Conservation (phyloP, 2,888 invertebrate species). For the Trichopoda pennipes region DNA sequence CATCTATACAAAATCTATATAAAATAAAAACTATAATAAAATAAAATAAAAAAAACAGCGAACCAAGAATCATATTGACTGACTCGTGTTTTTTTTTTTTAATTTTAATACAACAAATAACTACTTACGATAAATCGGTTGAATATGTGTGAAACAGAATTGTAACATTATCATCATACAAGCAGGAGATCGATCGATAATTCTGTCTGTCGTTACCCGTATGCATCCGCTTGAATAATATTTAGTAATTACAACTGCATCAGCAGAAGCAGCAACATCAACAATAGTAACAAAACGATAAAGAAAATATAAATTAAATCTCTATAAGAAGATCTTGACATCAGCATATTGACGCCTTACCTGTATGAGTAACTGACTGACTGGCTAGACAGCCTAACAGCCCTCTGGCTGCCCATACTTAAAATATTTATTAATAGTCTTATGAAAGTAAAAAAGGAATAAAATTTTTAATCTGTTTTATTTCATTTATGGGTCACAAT, state of each 20-base stretch:
- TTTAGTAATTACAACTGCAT: constrained; percentile 35
- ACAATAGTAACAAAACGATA: constrained; percentile 22
- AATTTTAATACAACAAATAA: constrained; percentile 12
- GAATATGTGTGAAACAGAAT: constrained; percentile 57
- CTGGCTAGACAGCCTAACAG: constrained; percentile 32
- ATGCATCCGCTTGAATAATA: constrained; percentile 43
- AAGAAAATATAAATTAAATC: constrained; percentile 56
- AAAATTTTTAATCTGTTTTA: not conserved
- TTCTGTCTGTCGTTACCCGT: constrained; percentile 26
- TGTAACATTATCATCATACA: constrained; percentile 50
- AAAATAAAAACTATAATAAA: constrained; percentile 34
- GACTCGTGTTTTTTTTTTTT: constrained; percentile 29
- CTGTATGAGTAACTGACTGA: constrained; percentile 38
- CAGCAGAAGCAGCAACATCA: constrained; percentile 23
- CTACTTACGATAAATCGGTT: constrained; percentile 37
- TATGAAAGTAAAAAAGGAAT: constrained; percentile 8
- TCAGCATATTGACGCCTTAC: constrained; percentile 63
- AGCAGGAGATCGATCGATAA: constrained; percentile 41
- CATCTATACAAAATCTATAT: constrained; percentile 32
- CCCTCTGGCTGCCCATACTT: constrained; percentile 29
- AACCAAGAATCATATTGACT: constrained; percentile 50
- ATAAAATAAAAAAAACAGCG: constrained; percentile 41
- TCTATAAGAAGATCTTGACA: constrained; percentile 58
- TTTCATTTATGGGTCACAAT: too few relatives aligned
- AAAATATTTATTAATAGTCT: constrained; percentile 53